phyloP scores from a whole-genome alignment of 2,113 vertebrate genomes.

The Gobio gobio region DNA sequence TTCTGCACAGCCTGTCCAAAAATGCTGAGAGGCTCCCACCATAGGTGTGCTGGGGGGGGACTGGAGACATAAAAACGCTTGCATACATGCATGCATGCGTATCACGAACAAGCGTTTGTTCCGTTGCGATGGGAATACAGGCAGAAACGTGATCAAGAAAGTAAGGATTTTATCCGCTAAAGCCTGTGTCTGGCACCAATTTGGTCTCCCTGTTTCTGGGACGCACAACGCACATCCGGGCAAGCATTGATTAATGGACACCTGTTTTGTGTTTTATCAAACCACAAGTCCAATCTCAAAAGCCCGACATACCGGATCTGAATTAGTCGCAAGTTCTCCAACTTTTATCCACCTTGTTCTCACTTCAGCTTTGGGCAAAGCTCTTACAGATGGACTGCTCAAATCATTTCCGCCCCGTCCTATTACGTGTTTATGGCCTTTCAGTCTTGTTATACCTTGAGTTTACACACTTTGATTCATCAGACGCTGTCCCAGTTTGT shows the following conservation, averaged over 20 bases:
- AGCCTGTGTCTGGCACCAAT: constrained; percentile 52
- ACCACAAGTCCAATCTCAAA: constrained; percentile 46
- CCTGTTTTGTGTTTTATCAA: constrained; percentile 69
- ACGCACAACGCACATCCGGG: constrained; percentile 50
- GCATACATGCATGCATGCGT: constrained; percentile 4
- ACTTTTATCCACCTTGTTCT: constrained; percentile 37
- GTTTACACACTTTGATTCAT: constrained; percentile 3
- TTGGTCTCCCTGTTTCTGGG: constrained; percentile 38
- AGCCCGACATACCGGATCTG: constrained; percentile 43
- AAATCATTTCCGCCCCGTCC: background rate
- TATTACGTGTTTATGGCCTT: background rate
- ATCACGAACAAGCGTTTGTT: background rate
- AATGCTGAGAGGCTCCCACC: constrained; percentile 70
- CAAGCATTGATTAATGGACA: constrained; percentile 63
- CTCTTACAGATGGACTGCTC: constrained; percentile 40
- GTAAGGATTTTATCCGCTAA: background rate
- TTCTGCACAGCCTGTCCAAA: constrained; percentile 73
- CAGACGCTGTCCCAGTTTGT: background rate
- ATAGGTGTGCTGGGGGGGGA: background rate
- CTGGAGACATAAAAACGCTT: background rate
- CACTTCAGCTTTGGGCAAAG: constrained; percentile 37
- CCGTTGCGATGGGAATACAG: background rate
- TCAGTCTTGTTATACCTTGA: background rate
- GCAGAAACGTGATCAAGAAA: constrained; percentile 24
- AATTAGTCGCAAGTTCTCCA: constrained; percentile 55